Percentiles rank a stretch among this genome's conserved stretches.
Conservation (phyloP, 2,888 invertebrate species). For the Drosophila borealis region DNA sequence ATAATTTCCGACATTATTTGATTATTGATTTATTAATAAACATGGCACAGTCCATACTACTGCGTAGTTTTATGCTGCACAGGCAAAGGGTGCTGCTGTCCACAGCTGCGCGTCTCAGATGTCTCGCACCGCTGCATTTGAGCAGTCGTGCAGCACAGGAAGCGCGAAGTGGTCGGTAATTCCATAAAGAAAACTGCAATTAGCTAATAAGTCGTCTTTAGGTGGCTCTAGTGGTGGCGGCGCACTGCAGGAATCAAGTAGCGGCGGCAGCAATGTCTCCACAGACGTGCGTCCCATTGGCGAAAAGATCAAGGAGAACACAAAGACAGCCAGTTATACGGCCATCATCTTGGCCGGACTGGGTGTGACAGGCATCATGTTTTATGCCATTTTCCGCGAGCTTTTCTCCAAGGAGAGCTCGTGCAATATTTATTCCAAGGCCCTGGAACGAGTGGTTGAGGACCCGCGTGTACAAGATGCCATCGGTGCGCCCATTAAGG, state of each 20-base stretch:
- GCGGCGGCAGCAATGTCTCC: conserved; percentile 72
- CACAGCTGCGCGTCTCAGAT: conserved; percentile 28
- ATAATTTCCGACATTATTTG: conserved; percentile 24
- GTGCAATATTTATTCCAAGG: conserved; percentile 92
- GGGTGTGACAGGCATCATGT: conserved; percentile 92
- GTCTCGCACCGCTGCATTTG: conserved; percentile 46
- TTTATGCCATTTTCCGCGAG: conserved; percentile 93
- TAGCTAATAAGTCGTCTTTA: conserved; percentile 6
- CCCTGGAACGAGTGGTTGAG: conserved; percentile 90
- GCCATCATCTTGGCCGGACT: conserved; percentile 92
- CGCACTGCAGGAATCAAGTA: conserved; percentile 54
- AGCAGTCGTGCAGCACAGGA: conserved; percentile 33
- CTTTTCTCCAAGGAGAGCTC: conserved; percentile 95
- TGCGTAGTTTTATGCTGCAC: conserved; percentile 64
- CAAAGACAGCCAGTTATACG: conserved; percentile 94
- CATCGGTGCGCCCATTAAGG: conserved; percentile 95
- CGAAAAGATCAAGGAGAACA: conserved; percentile 94
- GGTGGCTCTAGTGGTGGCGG: conserved; percentile 20
- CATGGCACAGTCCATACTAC: conserved; percentile 70
- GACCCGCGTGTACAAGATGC: conserved; percentile 91
- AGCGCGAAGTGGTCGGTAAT: conserved; percentile 47
- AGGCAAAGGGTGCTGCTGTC: conserved; percentile 42
- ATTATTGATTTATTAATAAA: conserved; percentile 9
- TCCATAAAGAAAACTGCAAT: background rate
- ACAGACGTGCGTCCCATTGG: conserved; percentile 88